These are phyloP conservation scores for Monochamus alternatus DNA, from an alignment of 2,888 invertebrate species.

Conservation along the genomic window DNA sequence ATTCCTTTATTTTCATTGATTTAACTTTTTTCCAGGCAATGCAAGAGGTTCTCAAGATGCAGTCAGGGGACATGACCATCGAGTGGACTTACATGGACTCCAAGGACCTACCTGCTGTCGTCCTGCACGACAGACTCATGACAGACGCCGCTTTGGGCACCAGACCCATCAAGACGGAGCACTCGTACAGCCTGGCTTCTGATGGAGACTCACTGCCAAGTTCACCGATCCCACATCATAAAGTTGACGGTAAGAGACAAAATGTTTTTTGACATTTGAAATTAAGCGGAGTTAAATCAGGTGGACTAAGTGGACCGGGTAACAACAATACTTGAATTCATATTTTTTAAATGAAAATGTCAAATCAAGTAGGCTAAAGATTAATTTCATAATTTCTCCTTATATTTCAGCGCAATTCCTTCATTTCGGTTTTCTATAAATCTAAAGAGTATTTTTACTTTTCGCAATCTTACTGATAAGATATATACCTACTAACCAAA, in stretches of 20 bases:
- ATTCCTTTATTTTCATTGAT: neutral
- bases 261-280: no score
- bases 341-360: no score
- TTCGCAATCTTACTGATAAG: no score
- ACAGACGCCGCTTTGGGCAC: slow-evolving; percentile 88
- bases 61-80: slow-evolving; percentile 54
- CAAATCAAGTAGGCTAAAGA: no score
- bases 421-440: no score
- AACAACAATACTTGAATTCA: no score
- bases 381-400: no score
- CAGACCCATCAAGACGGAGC: slow-evolving; percentile 92
- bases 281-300: no score
- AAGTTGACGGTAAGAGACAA: slow-evolving; percentile 79
- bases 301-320: no score
- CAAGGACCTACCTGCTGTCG: slow-evolving; percentile 80
- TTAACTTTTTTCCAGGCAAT: slow-evolving; percentile 63
- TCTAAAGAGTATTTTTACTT: no score
- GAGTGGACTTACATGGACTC: slow-evolving; percentile 78
- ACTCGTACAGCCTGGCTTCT: slow-evolving; percentile 89
- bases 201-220: slow-evolving; percentile 82
- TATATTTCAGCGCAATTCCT: no score
- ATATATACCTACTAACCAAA: no score
- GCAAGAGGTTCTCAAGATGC: slow-evolving; percentile 61
- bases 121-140: slow-evolving; percentile 91
- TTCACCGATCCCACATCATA: slow-evolving; percentile 75